A percentile compares a stretch with the other conserved stretches of the same genome.
These are phyloP conservation scores for Sphyrna mokarran DNA, from an alignment of 2,113 vertebrate species.

Conservation along the genomic window DNA sequence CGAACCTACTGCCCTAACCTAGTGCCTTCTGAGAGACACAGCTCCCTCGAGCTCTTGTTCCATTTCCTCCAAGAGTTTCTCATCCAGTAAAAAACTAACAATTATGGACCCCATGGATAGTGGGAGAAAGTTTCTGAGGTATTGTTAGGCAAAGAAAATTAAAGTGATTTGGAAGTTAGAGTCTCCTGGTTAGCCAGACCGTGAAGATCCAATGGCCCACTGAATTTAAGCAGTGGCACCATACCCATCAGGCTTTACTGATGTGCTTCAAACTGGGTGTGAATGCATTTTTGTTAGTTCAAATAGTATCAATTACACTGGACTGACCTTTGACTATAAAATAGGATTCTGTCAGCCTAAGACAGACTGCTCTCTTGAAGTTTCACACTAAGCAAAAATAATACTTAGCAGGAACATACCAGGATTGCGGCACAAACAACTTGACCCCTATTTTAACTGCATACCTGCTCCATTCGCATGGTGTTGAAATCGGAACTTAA, in stretches of 20 bases:
- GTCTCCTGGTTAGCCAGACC: neutral
- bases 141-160: neutral
- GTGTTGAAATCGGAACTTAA: neutral
- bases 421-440: neutral
- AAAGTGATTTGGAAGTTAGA: neutral
- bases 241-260: neutral
- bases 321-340: neutral
- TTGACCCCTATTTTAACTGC: neutral
- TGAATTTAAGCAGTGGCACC: neutral
- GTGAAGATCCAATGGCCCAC: neutral
- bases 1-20: neutral
- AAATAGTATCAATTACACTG: neutral
- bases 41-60: neutral
- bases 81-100: neutral
- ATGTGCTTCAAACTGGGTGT: neutral
- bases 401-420: neutral
- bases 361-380: neutral
- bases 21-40: neutral
- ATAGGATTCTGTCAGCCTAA: neutral
- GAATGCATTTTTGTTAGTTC: neutral
- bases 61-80: neutral
- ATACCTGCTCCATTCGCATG: neutral
- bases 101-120: neutral
- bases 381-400: neutral
- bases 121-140: neutral